A percentile compares a stretch with the other conserved stretches of the same genome.
phyloP scores from a whole-genome alignment of 2,797 vertebrate genomes.

The Bryconaethiops microstoma region DNA sequence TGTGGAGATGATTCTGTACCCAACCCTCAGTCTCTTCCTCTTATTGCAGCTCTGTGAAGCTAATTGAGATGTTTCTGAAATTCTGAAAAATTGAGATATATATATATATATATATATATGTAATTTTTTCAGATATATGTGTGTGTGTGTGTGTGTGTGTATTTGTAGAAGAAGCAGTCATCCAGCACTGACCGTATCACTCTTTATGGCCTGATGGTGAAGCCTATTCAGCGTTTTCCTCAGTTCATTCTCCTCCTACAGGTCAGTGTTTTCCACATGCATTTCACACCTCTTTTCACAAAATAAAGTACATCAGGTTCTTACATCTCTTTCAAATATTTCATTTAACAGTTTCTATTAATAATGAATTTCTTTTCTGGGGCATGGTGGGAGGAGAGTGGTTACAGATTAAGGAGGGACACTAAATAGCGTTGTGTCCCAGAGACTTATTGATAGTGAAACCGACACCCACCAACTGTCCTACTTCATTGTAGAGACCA shows the following conservation, averaged over 20 bases:
- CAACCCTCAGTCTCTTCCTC: background rate
- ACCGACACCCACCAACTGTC: too few relatives aligned
- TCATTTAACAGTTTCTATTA: too few relatives aligned
- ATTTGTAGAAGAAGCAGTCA: slow-evolving; percentile 88
- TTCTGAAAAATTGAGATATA: too few relatives aligned
- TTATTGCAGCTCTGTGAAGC: background rate
- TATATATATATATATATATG: too few relatives aligned
- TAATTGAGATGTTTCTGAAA: slow-evolving; percentile 15
- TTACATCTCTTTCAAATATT: background rate
- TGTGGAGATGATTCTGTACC: slow-evolving; percentile 26
- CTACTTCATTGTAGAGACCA: too few relatives aligned
- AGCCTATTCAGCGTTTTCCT: slow-evolving; percentile 95
- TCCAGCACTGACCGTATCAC: slow-evolving; percentile 92
- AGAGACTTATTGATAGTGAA: too few relatives aligned
- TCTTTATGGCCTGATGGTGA: slow-evolving; percentile 96
- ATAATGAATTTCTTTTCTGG: too few relatives aligned
- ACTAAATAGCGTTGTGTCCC: too few relatives aligned
- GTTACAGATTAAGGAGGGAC: too few relatives aligned
- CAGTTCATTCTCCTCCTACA: slow-evolving; percentile 97
- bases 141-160: slow-evolving; percentile 8
- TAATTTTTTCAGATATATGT: too few relatives aligned
- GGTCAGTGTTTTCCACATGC: slow-evolving; percentile 73
- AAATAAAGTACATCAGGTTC: background rate
- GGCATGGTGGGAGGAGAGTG: too few relatives aligned
- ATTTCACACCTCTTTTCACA: slow-evolving; percentile 8